phyloP scores from a whole-genome alignment of 2,797 vertebrate species.

The Molothrus aeneus region DNA sequence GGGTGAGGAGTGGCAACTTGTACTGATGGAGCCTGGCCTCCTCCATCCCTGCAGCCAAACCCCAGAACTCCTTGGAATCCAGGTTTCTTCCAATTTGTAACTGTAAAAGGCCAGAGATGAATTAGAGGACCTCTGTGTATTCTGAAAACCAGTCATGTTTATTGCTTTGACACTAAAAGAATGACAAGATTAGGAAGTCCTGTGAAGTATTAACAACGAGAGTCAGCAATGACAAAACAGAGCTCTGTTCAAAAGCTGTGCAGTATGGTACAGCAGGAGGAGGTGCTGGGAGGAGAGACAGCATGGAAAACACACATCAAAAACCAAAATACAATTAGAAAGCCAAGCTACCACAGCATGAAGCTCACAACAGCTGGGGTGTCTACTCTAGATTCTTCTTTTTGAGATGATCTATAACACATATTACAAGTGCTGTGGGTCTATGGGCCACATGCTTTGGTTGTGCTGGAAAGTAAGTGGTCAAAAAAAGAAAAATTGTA shows the following conservation, averaged over 20 bases:
- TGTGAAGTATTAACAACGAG: neutral
- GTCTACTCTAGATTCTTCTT: neutral
- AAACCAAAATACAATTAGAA: neutral
- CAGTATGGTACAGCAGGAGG: neutral
- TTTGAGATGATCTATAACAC: accelerated
- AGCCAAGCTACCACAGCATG: neutral
- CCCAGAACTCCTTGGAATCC: neutral
- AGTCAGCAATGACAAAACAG: neutral
- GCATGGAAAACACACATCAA: neutral
- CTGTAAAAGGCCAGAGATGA: neutral
- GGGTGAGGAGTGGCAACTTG: too few relatives aligned
- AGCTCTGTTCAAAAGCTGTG: neutral
- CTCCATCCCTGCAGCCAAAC: neutral
- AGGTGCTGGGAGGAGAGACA: neutral
- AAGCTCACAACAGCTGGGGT: neutral
- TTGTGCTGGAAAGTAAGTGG: neutral
- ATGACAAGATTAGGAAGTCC: neutral
- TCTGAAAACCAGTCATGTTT: neutral
- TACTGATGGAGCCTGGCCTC: neutral
- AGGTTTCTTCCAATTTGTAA: neutral
- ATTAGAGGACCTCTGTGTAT: neutral
- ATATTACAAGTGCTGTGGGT: neutral
- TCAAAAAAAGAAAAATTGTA: neutral
- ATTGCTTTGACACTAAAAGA: conserved; percentile 25
- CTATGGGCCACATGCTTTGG: neutral